Evolutionary conservation across 2,113 vertebrate genomes (phyloP).

Genomic region (Ranitomeya variabilis): DNA sequence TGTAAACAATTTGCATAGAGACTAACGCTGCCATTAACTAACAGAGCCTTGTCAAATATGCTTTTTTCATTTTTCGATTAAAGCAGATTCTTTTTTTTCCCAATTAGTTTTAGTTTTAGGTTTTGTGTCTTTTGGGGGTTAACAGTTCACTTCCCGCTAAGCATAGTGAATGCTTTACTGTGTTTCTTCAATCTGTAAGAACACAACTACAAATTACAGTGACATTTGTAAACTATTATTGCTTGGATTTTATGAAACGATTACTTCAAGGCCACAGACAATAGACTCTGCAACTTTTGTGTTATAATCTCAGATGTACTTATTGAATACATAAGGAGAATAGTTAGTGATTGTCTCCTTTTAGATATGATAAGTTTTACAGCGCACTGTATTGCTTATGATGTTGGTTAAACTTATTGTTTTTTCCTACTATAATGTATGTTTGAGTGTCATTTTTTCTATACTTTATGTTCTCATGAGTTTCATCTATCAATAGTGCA

Average conservation of each 20-base stretch:
- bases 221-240: slow-evolving; percentile 71
- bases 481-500: neutral
- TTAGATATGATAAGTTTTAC: neutral
- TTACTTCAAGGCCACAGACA: slow-evolving; percentile 61
- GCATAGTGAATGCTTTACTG: slow-evolving; percentile 45
- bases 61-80: slow-evolving; percentile 64
- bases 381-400: neutral
- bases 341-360: neutral
- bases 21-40: too few relatives aligned
- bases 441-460: neutral
- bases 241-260: slow-evolving; percentile 64
- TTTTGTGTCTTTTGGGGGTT: slow-evolving; percentile 31
- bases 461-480: too few relatives aligned
- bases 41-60: neutral
- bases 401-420: neutral
- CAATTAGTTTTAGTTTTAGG: neutral
- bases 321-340: slow-evolving; percentile 20
- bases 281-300: slow-evolving; percentile 60
- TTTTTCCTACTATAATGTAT: neutral
- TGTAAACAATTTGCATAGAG: slow-evolving; percentile 59
- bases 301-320: slow-evolving; percentile 58
- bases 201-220: slow-evolving; percentile 68
- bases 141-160: slow-evolving; percentile 26
- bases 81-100: slow-evolving; percentile 60
- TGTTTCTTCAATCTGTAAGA: slow-evolving; percentile 64